Conservation (phyloP, 2,113 vertebrate species). For the Bothrops jararaca region DNA sequence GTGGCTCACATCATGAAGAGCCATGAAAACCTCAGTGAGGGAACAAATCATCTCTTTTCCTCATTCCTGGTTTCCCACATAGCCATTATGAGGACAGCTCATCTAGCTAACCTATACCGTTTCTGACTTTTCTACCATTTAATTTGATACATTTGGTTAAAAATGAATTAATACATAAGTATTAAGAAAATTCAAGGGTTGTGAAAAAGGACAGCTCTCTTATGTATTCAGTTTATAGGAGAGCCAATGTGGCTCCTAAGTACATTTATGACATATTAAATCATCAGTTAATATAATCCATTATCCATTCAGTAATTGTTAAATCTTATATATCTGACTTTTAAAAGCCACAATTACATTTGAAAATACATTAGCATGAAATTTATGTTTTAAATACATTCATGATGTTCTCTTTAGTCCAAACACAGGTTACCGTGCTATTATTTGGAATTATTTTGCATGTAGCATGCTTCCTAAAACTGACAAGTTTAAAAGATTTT, state of each 20-base stretch:
- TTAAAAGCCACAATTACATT: neutral
- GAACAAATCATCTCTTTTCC: slow-evolving; percentile 66
- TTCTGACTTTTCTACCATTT: slow-evolving; percentile 36
- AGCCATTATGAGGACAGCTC: slow-evolving; percentile 33
- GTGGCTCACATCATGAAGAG: slow-evolving; percentile 38
- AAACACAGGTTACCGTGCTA: neutral
- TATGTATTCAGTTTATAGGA: neutral
- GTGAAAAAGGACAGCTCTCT: neutral
- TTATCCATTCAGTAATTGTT: neutral
- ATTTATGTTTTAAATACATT: neutral
- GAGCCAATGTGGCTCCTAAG: neutral
- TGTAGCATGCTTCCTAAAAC: neutral
- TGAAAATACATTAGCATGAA: neutral
- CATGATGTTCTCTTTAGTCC: neutral
- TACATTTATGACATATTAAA: neutral
- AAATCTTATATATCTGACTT: neutral
- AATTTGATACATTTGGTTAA: slow-evolving; percentile 21
- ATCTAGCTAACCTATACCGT: slow-evolving; percentile 45
- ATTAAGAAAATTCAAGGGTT: neutral
- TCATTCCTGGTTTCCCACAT: slow-evolving; percentile 60
- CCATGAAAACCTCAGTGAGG: slow-evolving; percentile 57
- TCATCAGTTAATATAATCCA: neutral
- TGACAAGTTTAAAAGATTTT: neutral
- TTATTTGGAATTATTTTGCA: neutral
- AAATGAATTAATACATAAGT: neutral